Percentiles rank a stretch among this genome's conserved stretches.
Conservation (phyloP, 1,140 invertebrate species). For the Liolophura sinensis region DNA sequence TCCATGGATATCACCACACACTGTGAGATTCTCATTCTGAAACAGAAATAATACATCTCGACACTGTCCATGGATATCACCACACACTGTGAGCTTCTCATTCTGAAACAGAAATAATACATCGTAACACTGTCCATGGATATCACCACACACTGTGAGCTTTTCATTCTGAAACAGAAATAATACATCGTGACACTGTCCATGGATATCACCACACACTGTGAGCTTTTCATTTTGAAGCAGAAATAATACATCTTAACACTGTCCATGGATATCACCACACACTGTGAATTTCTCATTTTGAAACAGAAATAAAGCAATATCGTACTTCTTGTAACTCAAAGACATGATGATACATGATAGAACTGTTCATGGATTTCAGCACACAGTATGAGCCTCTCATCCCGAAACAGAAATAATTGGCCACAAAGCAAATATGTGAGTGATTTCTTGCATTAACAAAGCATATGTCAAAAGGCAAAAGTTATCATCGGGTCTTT, state of each 20-base stretch:
- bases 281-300: conserved; percentile 97
- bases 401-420: too few relatives aligned
- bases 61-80: conserved; percentile 99
- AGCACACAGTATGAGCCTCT: too few relatives aligned
- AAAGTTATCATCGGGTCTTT: neutral
- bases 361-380: too few relatives aligned
- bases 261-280: conserved; percentile 99
- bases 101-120: too few relatives aligned
- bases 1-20: conserved; percentile 99
- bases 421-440: too few relatives aligned
- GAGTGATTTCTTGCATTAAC: too few relatives aligned
- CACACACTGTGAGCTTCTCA: conserved; percentile 97
- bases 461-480: neutral
- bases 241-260: conserved; percentile 96
- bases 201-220: conserved; percentile 99
- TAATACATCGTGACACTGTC: conserved; percentile 98
- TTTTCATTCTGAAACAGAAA: conserved; percentile 81
- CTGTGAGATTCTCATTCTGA: conserved; percentile 90
- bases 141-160: conserved; percentile 99
- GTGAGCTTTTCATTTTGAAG: conserved; percentile 92
- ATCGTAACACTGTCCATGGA: conserved; percentile 99
- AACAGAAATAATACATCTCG: too few relatives aligned
- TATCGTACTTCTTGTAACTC: too few relatives aligned
- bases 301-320: conserved; percentile 23
- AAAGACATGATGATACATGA: too few relatives aligned